phyloP scores from a whole-genome alignment of 2,888 invertebrate genomes.

The Busseola fusca region DNA sequence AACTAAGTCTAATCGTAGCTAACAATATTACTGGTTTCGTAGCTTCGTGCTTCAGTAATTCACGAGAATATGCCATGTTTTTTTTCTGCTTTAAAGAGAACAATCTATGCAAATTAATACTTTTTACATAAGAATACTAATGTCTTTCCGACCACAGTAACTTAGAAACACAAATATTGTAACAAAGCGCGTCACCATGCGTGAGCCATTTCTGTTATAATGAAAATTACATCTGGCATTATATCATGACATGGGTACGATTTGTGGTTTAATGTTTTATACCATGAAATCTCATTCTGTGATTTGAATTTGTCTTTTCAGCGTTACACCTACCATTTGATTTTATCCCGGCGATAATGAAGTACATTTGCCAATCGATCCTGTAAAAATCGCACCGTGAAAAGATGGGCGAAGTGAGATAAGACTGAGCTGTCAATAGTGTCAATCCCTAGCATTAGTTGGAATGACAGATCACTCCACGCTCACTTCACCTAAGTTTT shows the following conservation, averaged over 20 bases:
- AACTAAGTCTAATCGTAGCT: conserved; percentile 55
- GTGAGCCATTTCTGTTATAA: conserved; percentile 28
- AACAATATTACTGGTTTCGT: conserved; percentile 42
- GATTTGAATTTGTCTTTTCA: not conserved
- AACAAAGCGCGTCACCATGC: conserved; percentile 13
- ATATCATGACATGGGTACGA: conserved; percentile 20
- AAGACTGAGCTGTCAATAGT: too few species aligned
- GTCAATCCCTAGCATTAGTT: too few species aligned
- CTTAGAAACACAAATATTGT: conserved; percentile 16
- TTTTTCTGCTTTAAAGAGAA: conserved; percentile 25
- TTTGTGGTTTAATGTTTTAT: conserved; percentile 24
- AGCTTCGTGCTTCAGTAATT: conserved; percentile 15
- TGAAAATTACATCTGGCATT: conserved; percentile 27
- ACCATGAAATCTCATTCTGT: conserved; percentile 1
- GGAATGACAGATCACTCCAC: too few species aligned
- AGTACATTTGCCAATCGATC: too few species aligned
- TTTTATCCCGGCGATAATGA: not conserved
- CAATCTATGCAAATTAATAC: conserved; percentile 50
- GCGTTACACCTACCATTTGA: not conserved
- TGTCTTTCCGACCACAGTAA: conserved; percentile 9
- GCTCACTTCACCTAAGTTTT: too few species aligned
- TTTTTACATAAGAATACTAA: conserved; percentile 31
- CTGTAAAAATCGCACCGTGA: too few species aligned
- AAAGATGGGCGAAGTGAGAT: too few species aligned
- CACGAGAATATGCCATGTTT: conserved; percentile 3